Evolutionary conservation across 1,140 invertebrate genomes (phyloP), one percentile per base, ranked within the genome.

Genomic region (Elysia chlorotica): DNA sequence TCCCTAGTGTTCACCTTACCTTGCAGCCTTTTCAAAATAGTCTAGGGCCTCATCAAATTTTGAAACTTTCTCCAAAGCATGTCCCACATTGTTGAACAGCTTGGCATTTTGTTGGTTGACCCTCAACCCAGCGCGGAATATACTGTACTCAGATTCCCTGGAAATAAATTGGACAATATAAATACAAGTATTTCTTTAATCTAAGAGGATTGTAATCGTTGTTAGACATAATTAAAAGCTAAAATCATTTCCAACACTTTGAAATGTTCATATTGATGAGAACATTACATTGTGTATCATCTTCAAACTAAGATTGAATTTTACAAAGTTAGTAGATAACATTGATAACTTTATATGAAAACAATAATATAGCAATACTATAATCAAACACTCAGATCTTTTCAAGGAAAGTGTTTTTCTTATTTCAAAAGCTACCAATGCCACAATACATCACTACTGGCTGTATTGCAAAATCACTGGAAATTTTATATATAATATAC

Each of bases 21-120:
- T 88, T 21, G 96, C 95, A 14, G 96, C 96, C 80, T 95, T 95
- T 81, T 95, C 92, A 83, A 98, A 98, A 87, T 96, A 98, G 73
- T 92, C 90, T 31, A 99, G 88, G 0, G 96, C 97, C 85, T 97
- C 95, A 30, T 91, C 89, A 83, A 93, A 96, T 31, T 91, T 90
- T 0, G 92, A 92, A 79, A 95, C 92, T 65, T 93, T 93, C 88
- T 98, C 96, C 59, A 98, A 88, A 0, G 96, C 95, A 86, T 98
- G 96, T 0, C 96, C 97, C 0, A 99, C 96, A 88, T 98, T 98
- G 88, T 98, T 99, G 88, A 96, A 98, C 1, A 98, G 89, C 88
- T 98, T 98, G 2, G 96, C 96, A 89, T 99, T 99, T 53, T 92
- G 91, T 73, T 93, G 92, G 82, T 97, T 97, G 2, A 98, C 95